Percentiles rank a stretch among this genome's conserved stretches.
Conservation (phyloP, 2,888 invertebrate species). For the Strigamia transsilvanica region DNA sequence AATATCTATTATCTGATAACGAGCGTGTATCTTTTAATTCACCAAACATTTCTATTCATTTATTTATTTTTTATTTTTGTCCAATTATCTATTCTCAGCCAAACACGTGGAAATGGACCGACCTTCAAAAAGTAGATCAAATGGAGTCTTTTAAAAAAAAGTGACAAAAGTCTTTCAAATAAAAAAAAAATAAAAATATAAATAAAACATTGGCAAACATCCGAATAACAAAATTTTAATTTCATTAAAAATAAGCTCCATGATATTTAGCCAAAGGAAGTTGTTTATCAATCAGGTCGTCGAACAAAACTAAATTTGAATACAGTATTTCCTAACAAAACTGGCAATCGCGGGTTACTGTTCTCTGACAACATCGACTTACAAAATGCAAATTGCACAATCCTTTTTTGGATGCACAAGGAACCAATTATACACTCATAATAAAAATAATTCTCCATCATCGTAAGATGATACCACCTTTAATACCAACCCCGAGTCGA, state of each 20-base stretch:
- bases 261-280: not conserved
- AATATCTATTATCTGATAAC: not conserved
- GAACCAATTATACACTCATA: not conserved
- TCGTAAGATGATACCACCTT: not conserved
- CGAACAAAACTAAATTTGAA: not conserved
- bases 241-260: not conserved
- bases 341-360: not conserved
- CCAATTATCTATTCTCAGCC: not conserved
- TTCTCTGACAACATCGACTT: slow-evolving; percentile 12
- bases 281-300: not conserved
- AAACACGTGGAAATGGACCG: not conserved
- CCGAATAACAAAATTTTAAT: not conserved
- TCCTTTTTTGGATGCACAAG: not conserved
- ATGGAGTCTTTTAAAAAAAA: not conserved
- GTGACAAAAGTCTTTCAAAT: not conserved
- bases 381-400: not conserved
- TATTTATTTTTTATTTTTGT: not conserved
- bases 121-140: not conserved
- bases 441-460: not conserved
- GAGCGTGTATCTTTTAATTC: not conserved
- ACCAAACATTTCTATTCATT: not conserved
- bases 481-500: not conserved
- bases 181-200: not conserved
- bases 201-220: not conserved
- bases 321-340: not conserved